Conservation (phyloP, 2,888 invertebrate species). For the Thalpophila matura region DNA sequence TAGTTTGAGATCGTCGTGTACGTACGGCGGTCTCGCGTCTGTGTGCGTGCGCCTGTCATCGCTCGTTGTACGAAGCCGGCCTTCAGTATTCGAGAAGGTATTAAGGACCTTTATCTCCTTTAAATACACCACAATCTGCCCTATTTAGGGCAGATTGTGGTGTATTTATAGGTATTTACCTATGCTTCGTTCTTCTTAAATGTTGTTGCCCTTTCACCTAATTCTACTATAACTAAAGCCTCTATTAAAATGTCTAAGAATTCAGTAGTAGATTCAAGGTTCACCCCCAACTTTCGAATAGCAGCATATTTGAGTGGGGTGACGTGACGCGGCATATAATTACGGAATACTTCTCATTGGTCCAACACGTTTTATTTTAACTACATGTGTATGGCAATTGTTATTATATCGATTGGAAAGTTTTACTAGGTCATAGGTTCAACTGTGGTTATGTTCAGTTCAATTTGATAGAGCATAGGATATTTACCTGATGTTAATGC, state of each 20-base stretch:
- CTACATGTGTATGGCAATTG: slow-evolving; percentile 39
- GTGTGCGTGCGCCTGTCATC: no score
- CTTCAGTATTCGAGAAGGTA: no score
- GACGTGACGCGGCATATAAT: slow-evolving; percentile 33
- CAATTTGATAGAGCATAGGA: no score
- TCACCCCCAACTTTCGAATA: slow-evolving; percentile 33
- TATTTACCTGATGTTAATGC: no score
- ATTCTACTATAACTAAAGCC: slow-evolving; percentile 5
- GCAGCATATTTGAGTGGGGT: slow-evolving; percentile 29
- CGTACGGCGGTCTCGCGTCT: no score
- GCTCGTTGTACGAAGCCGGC: no score
- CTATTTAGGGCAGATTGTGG: no score
- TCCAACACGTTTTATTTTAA: slow-evolving; percentile 33
- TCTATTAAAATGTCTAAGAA: slow-evolving; percentile 40
- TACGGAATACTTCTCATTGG: slow-evolving; percentile 47
- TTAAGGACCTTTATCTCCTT: no score
- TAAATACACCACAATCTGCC: no score
- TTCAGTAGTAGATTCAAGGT: slow-evolving; percentile 40
- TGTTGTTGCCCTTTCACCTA: slow-evolving; percentile 29
- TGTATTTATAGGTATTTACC: no score
- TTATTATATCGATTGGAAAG: slow-evolving; percentile 40
- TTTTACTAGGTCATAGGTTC: slow-evolving; percentile 48
- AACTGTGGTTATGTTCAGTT: slow-evolving; percentile 2
- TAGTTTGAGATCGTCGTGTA: no score
- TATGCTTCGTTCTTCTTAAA: not conserved